These are phyloP conservation scores for Deilephila porcellus DNA, from an alignment of 2,888 invertebrate genomes.

Conservation along the genomic window DNA sequence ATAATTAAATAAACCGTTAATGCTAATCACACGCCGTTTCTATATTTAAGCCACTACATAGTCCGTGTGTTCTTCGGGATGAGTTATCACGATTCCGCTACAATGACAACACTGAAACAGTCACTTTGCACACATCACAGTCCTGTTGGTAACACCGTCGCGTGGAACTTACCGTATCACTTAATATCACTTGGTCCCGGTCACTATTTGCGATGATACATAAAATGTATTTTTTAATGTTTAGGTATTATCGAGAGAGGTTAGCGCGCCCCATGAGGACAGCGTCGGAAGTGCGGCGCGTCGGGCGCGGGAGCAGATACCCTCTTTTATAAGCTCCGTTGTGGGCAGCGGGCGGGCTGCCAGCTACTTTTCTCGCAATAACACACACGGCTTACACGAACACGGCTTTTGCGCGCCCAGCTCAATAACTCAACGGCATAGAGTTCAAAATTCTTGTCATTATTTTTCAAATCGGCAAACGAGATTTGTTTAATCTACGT, in stretches of 20 bases:
- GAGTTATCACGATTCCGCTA: conserved; percentile 54
- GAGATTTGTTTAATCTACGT: conserved; percentile 47
- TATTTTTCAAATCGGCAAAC: conserved; percentile 36
- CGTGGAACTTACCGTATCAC: conserved; percentile 81
- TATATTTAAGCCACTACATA: conserved; percentile 46
- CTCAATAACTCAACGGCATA: conserved; percentile 45
- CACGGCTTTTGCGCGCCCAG: neutral
- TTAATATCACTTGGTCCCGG: conserved; percentile 81
- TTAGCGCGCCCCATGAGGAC: conserved; percentile 83
- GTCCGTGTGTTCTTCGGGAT: conserved; percentile 59
- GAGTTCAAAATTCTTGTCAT: conserved; percentile 42
- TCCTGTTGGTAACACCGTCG: conserved; percentile 70
- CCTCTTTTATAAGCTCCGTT: conserved; percentile 83
- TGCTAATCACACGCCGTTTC: neutral
- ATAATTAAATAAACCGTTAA: neutral
- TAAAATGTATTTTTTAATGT: conserved; percentile 65
- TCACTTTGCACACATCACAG: conserved; percentile 78
- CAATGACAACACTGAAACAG: conserved; percentile 72
- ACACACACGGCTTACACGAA: conserved; percentile 32
- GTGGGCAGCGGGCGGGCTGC: conserved; percentile 72
- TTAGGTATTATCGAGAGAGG: conserved; percentile 75
- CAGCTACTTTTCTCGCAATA: conserved; percentile 58
- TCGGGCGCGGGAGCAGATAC: conserved; percentile 76
- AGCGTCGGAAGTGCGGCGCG: conserved; percentile 76
- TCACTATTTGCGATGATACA: conserved; percentile 66